A percentile compares a stretch with the other conserved stretches of the same genome.
Conservation (phyloP, 2,888 invertebrate species). For the Diogma glabrata region DNA sequence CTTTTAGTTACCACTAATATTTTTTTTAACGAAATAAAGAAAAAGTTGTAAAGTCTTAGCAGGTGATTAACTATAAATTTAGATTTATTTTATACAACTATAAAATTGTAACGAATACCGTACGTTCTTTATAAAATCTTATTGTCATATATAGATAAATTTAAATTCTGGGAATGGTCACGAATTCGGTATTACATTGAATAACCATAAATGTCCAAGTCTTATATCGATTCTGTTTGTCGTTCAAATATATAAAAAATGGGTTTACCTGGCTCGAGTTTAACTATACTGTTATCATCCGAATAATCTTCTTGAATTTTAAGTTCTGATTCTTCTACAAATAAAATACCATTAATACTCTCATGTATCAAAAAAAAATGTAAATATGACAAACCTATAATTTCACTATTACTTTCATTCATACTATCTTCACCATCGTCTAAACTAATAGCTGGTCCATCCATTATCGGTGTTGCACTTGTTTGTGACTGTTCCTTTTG, state of each 20-base stretch:
- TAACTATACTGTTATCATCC: background rate
- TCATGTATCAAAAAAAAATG: too few relatives aligned
- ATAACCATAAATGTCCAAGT: too few relatives aligned
- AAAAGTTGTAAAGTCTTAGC: constrained; percentile 10
- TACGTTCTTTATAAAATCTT: too few relatives aligned
- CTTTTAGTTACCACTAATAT: too few relatives aligned
- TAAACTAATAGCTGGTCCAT: background rate
- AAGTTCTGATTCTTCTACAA: background rate
- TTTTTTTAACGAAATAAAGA: constrained; percentile 6
- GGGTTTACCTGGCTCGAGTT: constrained; percentile 4
- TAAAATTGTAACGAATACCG: too few relatives aligned
- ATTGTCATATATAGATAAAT: too few relatives aligned
- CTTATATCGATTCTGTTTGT: too few relatives aligned
- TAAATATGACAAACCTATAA: background rate
- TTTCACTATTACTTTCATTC: constrained; percentile 8
- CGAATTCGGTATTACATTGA: too few relatives aligned
- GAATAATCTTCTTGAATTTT: constrained; percentile 6
- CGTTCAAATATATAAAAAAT: background rate
- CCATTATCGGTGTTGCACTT: constrained; percentile 12
- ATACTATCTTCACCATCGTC: constrained; percentile 5
- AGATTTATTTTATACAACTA: too few relatives aligned
- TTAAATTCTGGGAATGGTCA: too few relatives aligned
- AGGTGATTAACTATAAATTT: constrained; percentile 9
- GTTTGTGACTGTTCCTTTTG: constrained; percentile 14
- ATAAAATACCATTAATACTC: too few relatives aligned